Evolutionary conservation across 35 echinoderm and acorn worm species (phyloP), one percentile per base, ranked within the genome.

Genomic region (Ptychodera flava): DNA sequence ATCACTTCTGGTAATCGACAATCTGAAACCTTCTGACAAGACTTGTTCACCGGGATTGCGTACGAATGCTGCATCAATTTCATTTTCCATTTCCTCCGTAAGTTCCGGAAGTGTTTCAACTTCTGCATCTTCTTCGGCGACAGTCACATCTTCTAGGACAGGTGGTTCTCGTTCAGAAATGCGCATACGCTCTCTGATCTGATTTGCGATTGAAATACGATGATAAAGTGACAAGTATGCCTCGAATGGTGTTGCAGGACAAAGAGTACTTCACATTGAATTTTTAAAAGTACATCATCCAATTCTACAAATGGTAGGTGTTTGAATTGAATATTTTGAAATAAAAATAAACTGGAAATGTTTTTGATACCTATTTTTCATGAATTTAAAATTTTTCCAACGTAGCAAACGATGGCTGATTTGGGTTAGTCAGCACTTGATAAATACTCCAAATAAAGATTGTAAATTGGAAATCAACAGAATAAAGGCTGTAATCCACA

Each of bases 71-170:
- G 16, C 30, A 33, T 94, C 85, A 14, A 97, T 90, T 77, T 92
- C 92, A 16, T 90, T 85, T 76, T 91, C 82, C 95, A 97, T 97
- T 81, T 97, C 95, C 0, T 45, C 34, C 0, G 95, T 97, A 1
- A 97, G 78, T 76, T 94, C 89, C 0, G 89, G 75, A 0, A 97
- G 34, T 15, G 53, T 91, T 80, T 90, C 91, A 31, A 82, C 94
- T 14, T 93, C 91, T 35, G 85, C 88, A 31, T 86, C 88, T 28
- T 90, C 88, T 38, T 88, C 82, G 0, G 38, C 36, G 14, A 89
- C 45, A 22, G 76, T 77, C 10, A 78, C 78, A 2, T 86, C 84
- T 32, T 89, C 81, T 30, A 90, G 38, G 28, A 90, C 89, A 15
- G 77, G 82, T 32, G 53, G 82, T 31, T 38, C 36, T 35, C 36